Conservation (phyloP, 92 coral and sea anemone genomes). For the Bergia sp. region DNA sequence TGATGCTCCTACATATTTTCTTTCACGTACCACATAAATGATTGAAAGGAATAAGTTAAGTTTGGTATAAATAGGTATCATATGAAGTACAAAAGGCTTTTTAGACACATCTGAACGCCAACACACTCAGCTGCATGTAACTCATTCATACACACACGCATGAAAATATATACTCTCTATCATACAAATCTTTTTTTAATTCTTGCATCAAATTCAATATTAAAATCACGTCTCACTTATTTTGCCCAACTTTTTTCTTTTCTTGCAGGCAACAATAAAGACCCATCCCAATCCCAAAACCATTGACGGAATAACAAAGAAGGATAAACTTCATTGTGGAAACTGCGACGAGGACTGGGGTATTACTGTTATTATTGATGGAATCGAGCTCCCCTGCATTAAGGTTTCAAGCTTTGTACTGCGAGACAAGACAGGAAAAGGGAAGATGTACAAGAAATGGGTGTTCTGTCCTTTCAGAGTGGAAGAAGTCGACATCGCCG, state of each 20-base stretch:
- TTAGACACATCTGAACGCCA: too few relatives aligned
- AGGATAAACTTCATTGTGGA: conserved; percentile 64
- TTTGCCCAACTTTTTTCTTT: neutral
- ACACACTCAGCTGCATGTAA: too few relatives aligned
- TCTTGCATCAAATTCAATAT: too few relatives aligned
- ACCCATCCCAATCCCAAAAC: conserved; percentile 38
- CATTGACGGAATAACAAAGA: conserved; percentile 68
- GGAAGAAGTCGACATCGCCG: conserved; percentile 51
- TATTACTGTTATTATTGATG: conserved; percentile 55
- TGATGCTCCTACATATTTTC: too few relatives aligned
- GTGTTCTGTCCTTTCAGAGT: conserved; percentile 73
- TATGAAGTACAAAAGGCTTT: too few relatives aligned
- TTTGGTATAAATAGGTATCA: too few relatives aligned
- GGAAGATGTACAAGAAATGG: conserved; percentile 72
- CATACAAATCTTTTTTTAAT: too few relatives aligned
- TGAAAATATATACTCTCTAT: too few relatives aligned
- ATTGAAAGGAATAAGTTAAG: too few relatives aligned
- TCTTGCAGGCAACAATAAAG: conserved; percentile 44
- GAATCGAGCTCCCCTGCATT: conserved; percentile 76
- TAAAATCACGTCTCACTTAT: neutral
- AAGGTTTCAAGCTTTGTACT: conserved; percentile 76
- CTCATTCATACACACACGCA: too few relatives aligned
- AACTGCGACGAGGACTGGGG: conserved; percentile 90
- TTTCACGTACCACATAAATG: too few relatives aligned
- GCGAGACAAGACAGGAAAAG: conserved; percentile 35